Base-by-base conservation (phyloP, 2,113 vertebrate species). In the Ellobius talpinus region DNA sequence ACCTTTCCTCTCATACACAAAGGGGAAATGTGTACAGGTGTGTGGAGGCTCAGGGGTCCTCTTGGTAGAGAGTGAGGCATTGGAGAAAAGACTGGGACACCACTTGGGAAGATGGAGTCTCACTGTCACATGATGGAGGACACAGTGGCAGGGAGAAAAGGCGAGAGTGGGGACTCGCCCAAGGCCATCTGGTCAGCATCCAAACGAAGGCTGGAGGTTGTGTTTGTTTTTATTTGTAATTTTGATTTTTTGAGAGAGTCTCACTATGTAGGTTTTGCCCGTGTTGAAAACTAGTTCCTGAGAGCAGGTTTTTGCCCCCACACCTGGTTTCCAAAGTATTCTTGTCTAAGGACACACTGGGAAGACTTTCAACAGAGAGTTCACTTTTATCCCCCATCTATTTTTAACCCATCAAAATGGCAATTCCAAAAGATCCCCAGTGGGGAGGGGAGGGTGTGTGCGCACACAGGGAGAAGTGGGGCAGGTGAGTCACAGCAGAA, bases 371-470 rank as follows among this genome's bases (percentile, higher is more conserved):
- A 42, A 74, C 79, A 61, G 82, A 39, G 91, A 70, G 23, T 73
- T 86, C 8, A 21, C n/a, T 52, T 65, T 14, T 68, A 33, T 29
- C 0, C 55, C 50, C 33, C 31, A 82, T 81, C 86, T 93, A 65
- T 73, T 96, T 97, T 95, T 81, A 82, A 11, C 7, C 11, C 88
- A 89, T 94, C 81, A 70, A 88, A 97, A 90, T 87, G 88, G 29
- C 77, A 78, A 85, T 95, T 88, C 70, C 29, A 88, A 70, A 91
- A 68, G 45, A 85, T 94, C 36, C 10, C 58, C 74, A 81, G 39
- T 36, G 70, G 66, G 21, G 31, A 5, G n/a, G 14, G 26, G 45
- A 58, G 58, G 4, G 58, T 21, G 39, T 68, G 17, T 47, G 42
- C 50, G 33, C 84, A 68, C 42, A 24, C 29, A 3, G n/a, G 42